phyloP scores from a whole-genome alignment of 64 coral and sea anemone genomes.

The Hydrozoanthus tunicans region DNA sequence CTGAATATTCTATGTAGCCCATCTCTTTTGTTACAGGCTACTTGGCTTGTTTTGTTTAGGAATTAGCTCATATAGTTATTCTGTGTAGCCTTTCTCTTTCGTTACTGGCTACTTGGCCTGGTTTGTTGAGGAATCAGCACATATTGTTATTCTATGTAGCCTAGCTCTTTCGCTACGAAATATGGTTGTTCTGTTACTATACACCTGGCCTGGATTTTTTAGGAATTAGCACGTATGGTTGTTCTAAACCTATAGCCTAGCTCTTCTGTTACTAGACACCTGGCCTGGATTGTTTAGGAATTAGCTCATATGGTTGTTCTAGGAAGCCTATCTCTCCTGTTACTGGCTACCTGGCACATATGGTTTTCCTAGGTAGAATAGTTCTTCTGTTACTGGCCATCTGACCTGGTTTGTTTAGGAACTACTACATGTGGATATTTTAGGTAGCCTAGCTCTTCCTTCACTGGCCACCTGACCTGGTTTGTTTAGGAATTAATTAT shows the following conservation, averaged over 20 bases:
- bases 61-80: background rate
- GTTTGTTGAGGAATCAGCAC: background rate
- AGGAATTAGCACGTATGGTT: no score
- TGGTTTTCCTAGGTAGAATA: slow-evolving; percentile 10
- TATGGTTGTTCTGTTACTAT: no score
- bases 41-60: background rate
- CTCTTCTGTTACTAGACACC: background rate
- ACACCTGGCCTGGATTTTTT: no score
- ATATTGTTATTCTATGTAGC: no score
- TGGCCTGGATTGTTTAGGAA: slow-evolving; percentile 9
- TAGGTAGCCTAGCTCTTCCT: background rate
- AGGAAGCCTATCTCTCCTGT: background rate
- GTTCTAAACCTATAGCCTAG: no score
- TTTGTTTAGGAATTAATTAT: no score
- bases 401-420: slow-evolving; percentile 3
- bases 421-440: background rate
- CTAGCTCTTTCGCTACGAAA: no score
- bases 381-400: background rate
- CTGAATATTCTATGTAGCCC: no score
- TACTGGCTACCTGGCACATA: background rate
- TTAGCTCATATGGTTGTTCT: background rate
- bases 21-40: no score
- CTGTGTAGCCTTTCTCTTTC: no score
- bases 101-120: background rate
- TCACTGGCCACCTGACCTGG: no score